A percentile compares a stretch with the other conserved stretches of the same genome.
phyloP scores from a whole-genome alignment of 2,888 invertebrate species.

The Lysandra bellargus region DNA sequence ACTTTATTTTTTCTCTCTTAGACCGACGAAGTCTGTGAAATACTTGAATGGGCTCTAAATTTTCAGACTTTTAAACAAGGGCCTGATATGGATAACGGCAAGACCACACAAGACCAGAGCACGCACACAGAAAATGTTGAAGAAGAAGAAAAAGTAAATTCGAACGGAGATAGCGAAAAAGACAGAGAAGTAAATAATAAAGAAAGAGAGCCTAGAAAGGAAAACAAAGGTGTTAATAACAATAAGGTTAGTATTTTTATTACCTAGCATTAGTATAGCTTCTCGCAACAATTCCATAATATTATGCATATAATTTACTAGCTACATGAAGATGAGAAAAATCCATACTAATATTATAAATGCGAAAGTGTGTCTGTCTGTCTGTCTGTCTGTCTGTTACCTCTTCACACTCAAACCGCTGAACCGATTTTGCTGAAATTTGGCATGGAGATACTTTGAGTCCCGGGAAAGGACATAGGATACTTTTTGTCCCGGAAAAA shows the following conservation, averaged over 20 bases:
- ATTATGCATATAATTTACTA: no score
- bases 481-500: no score
- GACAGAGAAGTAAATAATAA: slow-evolving; percentile 22
- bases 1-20: background rate
- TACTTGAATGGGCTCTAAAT: background rate
- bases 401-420: no score
- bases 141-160: slow-evolving; percentile 22
- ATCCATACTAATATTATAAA: no score
- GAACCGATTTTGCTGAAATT: no score
- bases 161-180: background rate
- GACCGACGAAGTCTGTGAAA: background rate
- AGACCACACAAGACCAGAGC: slow-evolving; percentile 49
- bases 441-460: no score
- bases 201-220: background rate
- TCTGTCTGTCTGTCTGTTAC: no score
- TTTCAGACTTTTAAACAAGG: slow-evolving; percentile 58
- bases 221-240: slow-evolving; percentile 21
- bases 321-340: no score
- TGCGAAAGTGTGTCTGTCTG: no score
- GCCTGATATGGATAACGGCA: slow-evolving; percentile 51
- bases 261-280: background rate
- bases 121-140: slow-evolving; percentile 55
- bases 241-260: slow-evolving; percentile 22
- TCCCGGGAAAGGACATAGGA: no score
- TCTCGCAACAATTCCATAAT: no score